phyloP scores from a whole-genome alignment of 2,888 invertebrate genomes.

The Oscheius myriophilus region DNA sequence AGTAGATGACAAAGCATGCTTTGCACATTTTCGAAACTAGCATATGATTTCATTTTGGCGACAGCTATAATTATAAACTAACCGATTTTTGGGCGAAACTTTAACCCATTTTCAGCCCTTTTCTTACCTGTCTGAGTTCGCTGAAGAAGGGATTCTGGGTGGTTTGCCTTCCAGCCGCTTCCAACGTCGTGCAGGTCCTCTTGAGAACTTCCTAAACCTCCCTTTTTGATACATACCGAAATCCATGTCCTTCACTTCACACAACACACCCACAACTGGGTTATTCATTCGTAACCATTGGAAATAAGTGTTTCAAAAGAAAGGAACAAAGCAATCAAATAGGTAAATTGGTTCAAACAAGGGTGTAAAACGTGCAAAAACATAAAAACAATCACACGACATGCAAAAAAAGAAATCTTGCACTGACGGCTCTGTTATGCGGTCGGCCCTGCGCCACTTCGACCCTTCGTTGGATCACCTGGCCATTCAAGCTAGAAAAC shows the following conservation, averaged over 20 bases:
- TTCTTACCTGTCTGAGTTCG: conserved; percentile 39
- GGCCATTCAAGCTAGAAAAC: conserved; percentile 34
- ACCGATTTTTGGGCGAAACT: not conserved
- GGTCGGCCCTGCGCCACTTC: conserved; percentile 28
- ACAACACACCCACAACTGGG: not conserved
- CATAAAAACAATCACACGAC: too few relatives aligned
- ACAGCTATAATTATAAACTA: too few relatives aligned
- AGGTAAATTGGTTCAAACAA: too few relatives aligned
- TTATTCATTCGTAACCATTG: too few relatives aligned
- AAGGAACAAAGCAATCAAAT: too few relatives aligned
- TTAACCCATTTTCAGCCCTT: not conserved
- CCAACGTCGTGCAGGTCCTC: conserved; percentile 49
- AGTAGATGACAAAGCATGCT: too few relatives aligned
- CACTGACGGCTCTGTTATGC: conserved; percentile 27
- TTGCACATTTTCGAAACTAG: too few relatives aligned
- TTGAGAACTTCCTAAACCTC: conserved; percentile 25
- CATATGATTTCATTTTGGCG: too few relatives aligned
- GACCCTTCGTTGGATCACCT: conserved; percentile 20
- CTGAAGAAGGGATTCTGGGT: conserved; percentile 38
- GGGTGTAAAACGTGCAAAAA: too few relatives aligned
- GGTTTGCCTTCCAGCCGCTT: conserved; percentile 24
- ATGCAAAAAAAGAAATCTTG: conserved; percentile 4
- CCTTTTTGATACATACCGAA: not conserved
- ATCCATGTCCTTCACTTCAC: not conserved
- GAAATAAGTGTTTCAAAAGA: too few relatives aligned